phyloP scores from a whole-genome alignment of 1,140 invertebrate species.

The Calliopsis andreniformis region DNA sequence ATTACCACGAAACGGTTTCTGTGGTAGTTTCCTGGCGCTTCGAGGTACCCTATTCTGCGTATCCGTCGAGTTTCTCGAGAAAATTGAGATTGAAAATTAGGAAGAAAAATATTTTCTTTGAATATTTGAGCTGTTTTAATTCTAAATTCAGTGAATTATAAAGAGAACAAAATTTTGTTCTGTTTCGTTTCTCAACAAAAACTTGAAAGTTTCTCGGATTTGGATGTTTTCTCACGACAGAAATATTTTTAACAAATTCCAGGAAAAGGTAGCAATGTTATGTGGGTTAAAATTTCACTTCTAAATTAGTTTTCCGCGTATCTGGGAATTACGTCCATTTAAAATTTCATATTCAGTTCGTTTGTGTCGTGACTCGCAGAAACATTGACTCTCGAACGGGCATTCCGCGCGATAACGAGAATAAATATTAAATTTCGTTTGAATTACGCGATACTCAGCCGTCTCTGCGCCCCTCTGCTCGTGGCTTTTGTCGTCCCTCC shows the following conservation, averaged over 20 bases:
- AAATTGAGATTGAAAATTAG: not conserved
- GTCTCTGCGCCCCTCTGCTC: too few species aligned
- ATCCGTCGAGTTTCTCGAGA: not conserved
- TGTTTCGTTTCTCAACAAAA: too few species aligned
- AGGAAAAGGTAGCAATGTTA: not conserved
- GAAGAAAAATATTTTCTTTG: not conserved
- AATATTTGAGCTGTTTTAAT: not conserved
- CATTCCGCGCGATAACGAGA: too few species aligned
- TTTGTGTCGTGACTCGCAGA: not conserved
- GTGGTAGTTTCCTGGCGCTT: constrained; percentile 15
- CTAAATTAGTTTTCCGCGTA: constrained; percentile 17
- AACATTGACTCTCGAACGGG: not conserved
- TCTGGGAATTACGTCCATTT: constrained; percentile 1
- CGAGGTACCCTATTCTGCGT: not conserved
- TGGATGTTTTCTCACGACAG: not conserved
- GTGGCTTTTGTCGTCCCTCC: not conserved
- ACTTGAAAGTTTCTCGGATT: too few species aligned
- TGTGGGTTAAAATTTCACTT: constrained; percentile 10
- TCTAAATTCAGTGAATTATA: not conserved
- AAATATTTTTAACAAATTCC: not conserved
- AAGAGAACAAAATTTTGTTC: not conserved
- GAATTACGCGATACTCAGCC: not conserved
- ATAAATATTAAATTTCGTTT: not conserved
- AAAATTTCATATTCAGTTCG: not conserved
- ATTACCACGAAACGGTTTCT: constrained; percentile 14